These are phyloP conservation scores for Semotilus atromaculatus DNA, from an alignment of 2,797 vertebrate species.

Conservation along the genomic window DNA sequence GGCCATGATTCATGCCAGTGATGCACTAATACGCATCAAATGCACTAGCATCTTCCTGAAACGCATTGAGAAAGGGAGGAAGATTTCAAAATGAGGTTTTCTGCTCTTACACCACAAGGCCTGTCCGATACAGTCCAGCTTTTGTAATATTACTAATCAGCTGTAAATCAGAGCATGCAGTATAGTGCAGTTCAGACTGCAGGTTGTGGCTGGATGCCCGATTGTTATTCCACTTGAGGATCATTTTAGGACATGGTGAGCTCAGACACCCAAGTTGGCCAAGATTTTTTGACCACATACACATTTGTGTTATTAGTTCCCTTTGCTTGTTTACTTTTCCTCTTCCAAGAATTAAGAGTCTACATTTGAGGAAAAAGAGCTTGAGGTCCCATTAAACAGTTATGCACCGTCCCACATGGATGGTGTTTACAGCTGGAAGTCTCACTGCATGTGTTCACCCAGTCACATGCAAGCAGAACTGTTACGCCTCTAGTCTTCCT, in stretches of 20 bases:
- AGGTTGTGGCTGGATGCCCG: conserved; percentile 33
- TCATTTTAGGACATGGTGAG: conserved; percentile 1
- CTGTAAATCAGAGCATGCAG: conserved; percentile 3
- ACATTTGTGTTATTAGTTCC: conserved; percentile 5
- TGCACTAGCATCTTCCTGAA: neutral
- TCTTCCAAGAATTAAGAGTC: conserved; percentile 60
- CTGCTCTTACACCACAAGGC: neutral
- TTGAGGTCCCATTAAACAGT: conserved; percentile 12
- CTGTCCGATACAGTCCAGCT: neutral
- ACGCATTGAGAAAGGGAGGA: neutral
- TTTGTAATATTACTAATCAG: conserved; percentile 1
- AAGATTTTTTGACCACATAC: neutral
- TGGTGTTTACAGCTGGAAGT: conserved; percentile 34
- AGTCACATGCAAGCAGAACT: conserved; percentile 31
- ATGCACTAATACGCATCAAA: neutral
- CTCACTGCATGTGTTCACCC: conserved; percentile 27
- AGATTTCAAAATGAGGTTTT: conserved; percentile 2
- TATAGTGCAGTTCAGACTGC: conserved; percentile 8
- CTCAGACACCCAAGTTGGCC: neutral
- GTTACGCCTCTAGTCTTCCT: neutral
- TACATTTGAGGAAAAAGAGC: conserved; percentile 16
- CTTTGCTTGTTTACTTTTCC: conserved; percentile 64
- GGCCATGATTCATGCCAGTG: conserved; percentile 53
- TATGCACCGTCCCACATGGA: conserved; percentile 18
- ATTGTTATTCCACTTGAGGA: conserved; percentile 6